Evolutionary conservation across 2,888 invertebrate species (phyloP), one percentile per base, ranked within the genome.

Genomic region (Halictus ligatus): DNA sequence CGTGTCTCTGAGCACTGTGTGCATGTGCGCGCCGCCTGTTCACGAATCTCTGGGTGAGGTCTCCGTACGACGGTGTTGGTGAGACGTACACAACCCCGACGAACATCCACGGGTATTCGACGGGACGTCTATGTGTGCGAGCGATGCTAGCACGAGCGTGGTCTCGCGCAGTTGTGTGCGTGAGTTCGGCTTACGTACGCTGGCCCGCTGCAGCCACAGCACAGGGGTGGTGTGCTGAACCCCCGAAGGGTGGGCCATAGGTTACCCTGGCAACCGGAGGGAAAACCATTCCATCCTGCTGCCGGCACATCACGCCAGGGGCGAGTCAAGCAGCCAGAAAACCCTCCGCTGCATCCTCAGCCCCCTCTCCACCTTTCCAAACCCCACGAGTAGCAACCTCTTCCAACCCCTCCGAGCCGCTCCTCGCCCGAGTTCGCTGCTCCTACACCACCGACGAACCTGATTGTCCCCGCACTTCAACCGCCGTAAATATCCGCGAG

Each of bases 211-310:
- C 90, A 89, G 90, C 84, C 83, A 78, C 87, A 81, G 85, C 64
- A 76, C 85, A 88, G 90, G 93, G 91, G 54, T 92, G 92, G 92
- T 89, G 89, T 54, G 88, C 85, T 81, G 89, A 89, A 84, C 86
- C 89, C 86, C 54, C 54, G 92, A 94, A 94, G 94, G 95, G 95
- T 94, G 95, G 94, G 93, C 92, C 93, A 92, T 91, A 91, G 90
- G 95, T 95, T 94, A 92, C 95, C 95, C 91, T 87, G 94, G 94
- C 91, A 94, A 93, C 94, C 92, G 81, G 91, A 92, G 94, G 94
- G 93, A 93, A 93, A 92, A 93, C 94, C 94, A 94, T 95, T 95
- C 92, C 92, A 94, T 94, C 94, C 95, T 94, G 95, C 93, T 93
- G 94, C 92, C 94, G 95, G 93, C 94, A 93, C 92, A 94, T 93